Evolutionary conservation across 2,888 invertebrate genomes (phyloP), one percentile per base, ranked within the genome.

Genomic region (Drosophila merina): DNA sequence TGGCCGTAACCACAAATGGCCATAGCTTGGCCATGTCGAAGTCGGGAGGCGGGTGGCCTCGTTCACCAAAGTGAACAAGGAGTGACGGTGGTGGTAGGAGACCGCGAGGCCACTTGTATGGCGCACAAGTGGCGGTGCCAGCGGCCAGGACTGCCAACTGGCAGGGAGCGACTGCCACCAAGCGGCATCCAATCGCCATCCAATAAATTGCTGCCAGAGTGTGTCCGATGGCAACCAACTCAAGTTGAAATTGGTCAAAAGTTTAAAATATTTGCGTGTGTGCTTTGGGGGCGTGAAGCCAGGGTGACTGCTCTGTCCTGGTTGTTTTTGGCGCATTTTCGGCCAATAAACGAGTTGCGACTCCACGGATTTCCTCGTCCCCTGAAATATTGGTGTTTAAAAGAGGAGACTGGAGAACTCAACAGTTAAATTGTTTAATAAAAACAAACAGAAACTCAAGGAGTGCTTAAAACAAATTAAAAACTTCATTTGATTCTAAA

Each of bases 191-290:
- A 86, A 86, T 87, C 74, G 85, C 88, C 75, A 52, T 62, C 64
- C 86, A 88, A 87, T 88, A 83, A 84, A 84, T 85, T 83, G 85
- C 79, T 72, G 76, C 74, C 75, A 3, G 70, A 69, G 75, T 59
- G 52, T 71, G 73, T 42, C 68, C 60, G 72, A 67, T 68, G 59
- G 71, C 59, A 79, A 72, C 72, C 79, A 77, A 77, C 81, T 83
- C 75, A 76, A 80, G 81, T 78, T 83, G 81, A 87, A 87, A 88
- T 87, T 87, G 87, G 85, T 87, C 88, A 86, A 85, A 86, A 87
- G 87, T 87, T 87, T 85, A 85, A 88, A 83, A 87, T 88, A 83
- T 88, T 85, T 86, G 81, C 83, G 77, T 86, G 85, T 79, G 81
- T 78, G 67, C 62, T 56, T 58, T 66, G 54, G 77, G 42, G 47